Evolutionary conservation across 2,797 vertebrate species (phyloP), one percentile per base, ranked within the genome.

Genomic region (Avahi laniger): DNA sequence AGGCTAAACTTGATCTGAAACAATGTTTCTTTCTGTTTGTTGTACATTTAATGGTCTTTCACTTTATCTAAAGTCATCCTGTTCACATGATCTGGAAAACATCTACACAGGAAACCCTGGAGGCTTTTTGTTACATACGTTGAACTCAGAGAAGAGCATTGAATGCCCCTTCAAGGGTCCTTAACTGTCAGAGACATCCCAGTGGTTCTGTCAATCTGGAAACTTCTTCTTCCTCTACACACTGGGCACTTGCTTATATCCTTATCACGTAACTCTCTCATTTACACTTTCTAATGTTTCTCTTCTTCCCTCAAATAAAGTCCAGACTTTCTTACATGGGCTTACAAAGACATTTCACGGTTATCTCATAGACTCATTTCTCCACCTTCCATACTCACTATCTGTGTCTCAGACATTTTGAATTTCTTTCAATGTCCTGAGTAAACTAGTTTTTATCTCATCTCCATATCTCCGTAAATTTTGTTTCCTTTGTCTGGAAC

Each of bases 81-180:
- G 73, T 96, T 97, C 87, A 89, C 89, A 94, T 78, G 94, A 95
- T 89, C 96, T 97, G 94, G 91, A 89, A 94, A 95, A 82, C 54
- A 91, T 97, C 92, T 84, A 13, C 33, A 70, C 1, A 63, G 38
- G 61, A 7, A 50, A 59, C 8, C 7, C 26, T 26, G 33, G n/a
- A 65, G 38, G 33, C 15, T 70, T 95, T 87, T 80, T 41, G 41
- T 33, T 57, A 41, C 54, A 7, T 80, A 38, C 38, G 52, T 1
- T 63, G 59, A 88, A 61, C 61, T 93, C 50, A 81, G 38, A 81
- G 57, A 83, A 28, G 20, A 78, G 8, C 30, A 28, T 0, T 26
- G 48, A 35, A 18, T 0, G 1, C 2, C 2, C 24, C 26, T 20
- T 48, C 17, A 72, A 50, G 9, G 38, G 30, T 30, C 26, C 11